Percentiles rank a stretch among this genome's conserved stretches.
phyloP scores from a whole-genome alignment of 2,888 invertebrate species.

The Scaeva pyrastri region DNA sequence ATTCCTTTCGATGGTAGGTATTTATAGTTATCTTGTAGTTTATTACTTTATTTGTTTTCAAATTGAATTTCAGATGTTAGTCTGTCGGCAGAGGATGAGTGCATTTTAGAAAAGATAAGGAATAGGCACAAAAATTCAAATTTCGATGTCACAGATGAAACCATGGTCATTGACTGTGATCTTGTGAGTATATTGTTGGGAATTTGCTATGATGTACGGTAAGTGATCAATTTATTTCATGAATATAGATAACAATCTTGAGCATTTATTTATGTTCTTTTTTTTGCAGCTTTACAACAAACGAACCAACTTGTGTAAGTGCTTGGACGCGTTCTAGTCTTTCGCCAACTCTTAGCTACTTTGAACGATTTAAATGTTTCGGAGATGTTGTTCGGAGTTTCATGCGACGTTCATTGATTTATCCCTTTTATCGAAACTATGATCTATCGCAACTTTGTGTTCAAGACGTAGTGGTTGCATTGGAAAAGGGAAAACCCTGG shows the following conservation, averaged over 20 bases:
- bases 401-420: constrained; percentile 81
- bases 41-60: background rate
- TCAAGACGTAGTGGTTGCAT: constrained; percentile 80
- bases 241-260: background rate
- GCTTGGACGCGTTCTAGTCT: constrained; percentile 82
- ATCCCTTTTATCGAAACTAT: constrained; percentile 82
- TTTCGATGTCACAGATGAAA: constrained; percentile 74
- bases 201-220: constrained; percentile 83
- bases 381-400: constrained; percentile 80
- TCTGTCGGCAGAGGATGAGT: constrained; percentile 80
- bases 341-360: constrained; percentile 81
- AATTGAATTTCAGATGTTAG: constrained; percentile 76
- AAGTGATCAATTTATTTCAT: background rate
- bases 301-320: constrained; percentile 82
- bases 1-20: constrained; percentile 79
- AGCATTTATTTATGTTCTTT: background rate
- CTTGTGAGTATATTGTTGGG: constrained; percentile 81
- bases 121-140: constrained; percentile 55
- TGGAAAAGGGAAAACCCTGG: constrained; percentile 80
- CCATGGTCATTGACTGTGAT: constrained; percentile 80
- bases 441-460: constrained; percentile 81
- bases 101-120: constrained; percentile 80
- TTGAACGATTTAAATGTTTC: constrained; percentile 81
- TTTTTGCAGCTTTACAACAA: constrained; percentile 79
- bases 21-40: background rate